These are phyloP conservation scores for Takifugu flavidus DNA, from an alignment of 2,113 vertebrate species.

Conservation along the genomic window DNA sequence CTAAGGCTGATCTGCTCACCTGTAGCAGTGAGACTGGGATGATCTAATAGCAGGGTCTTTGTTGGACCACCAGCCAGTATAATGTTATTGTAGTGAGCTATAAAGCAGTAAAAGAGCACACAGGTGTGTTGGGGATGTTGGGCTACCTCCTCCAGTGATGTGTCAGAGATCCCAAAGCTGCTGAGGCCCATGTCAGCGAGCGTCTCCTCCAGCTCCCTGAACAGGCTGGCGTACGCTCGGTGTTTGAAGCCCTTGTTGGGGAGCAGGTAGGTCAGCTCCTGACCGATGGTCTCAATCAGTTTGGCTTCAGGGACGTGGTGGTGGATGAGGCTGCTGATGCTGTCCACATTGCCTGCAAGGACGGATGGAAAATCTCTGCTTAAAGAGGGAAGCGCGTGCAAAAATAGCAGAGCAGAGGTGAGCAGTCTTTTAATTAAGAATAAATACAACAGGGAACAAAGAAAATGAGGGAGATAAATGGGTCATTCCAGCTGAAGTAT, in stretches of 20 bases:
- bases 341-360: conserved; percentile 68
- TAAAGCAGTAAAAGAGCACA: too few species aligned
- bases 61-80: too few species aligned
- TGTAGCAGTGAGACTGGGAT: too few species aligned
- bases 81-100: too few species aligned
- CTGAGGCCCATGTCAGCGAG: conserved; percentile 89
- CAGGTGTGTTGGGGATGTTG: neutral
- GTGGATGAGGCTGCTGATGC: conserved; percentile 82
- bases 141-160: conserved; percentile 91
- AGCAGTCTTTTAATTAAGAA: conserved; percentile 13
- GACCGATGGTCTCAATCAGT: conserved; percentile 90
- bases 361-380: neutral
- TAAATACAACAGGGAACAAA: conserved; percentile 1
- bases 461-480: conserved; percentile 6
- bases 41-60: too few species aligned
- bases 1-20: neutral
- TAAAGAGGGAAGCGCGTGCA: neutral
- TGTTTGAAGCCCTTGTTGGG: conserved; percentile 94
- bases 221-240: conserved; percentile 91
- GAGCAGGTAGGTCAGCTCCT: conserved; percentile 91
- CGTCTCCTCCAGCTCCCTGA: conserved; percentile 90
- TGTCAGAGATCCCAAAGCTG: conserved; percentile 96
- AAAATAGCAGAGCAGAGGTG: conserved; percentile 17
- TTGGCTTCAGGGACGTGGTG: conserved; percentile 93
- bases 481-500: conserved; percentile 20